These are phyloP conservation scores for Poecilobothrus nobilitatus DNA, from an alignment of 2,888 invertebrate genomes.

Conservation along the genomic window DNA sequence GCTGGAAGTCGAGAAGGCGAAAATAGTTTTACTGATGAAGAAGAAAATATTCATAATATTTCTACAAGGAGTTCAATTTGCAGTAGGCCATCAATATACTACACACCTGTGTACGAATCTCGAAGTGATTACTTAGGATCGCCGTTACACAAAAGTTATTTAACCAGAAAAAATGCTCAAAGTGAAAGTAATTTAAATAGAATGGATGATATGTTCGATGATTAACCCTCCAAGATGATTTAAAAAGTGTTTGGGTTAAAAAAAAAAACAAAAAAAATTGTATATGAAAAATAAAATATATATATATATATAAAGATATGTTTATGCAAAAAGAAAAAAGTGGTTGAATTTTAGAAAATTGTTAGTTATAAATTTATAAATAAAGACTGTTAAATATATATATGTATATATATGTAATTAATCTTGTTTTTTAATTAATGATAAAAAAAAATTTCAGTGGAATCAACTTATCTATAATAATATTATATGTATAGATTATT, in stretches of 20 bases:
- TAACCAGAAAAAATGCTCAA: neutral
- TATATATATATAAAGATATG: neutral
- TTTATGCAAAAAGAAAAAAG: neutral
- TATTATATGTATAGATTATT: too few species aligned
- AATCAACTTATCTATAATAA: too few species aligned
- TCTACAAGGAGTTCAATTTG: constrained; percentile 38
- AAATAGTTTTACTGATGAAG: constrained; percentile 34
- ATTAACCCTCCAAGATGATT: neutral
- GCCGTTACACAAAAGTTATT: neutral
- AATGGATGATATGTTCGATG: neutral
- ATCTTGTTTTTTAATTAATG: too few species aligned
- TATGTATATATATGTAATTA: too few species aligned
- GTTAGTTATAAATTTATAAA: constrained; percentile 6
- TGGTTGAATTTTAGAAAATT: constrained; percentile 6
- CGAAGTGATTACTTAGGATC: neutral
- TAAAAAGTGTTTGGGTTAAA: neutral
- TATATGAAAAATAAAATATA: neutral
- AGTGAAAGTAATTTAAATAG: neutral
- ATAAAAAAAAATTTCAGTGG: too few species aligned
- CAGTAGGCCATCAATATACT: constrained; percentile 67
- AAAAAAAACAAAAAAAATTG: neutral
- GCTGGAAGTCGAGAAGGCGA: constrained; percentile 30
- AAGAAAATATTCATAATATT: constrained; percentile 33
- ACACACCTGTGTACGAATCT: constrained; percentile 52
- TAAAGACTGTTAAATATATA: neutral